Conservation (phyloP, 1,140 invertebrate species). For the Anastatus disparis region DNA sequence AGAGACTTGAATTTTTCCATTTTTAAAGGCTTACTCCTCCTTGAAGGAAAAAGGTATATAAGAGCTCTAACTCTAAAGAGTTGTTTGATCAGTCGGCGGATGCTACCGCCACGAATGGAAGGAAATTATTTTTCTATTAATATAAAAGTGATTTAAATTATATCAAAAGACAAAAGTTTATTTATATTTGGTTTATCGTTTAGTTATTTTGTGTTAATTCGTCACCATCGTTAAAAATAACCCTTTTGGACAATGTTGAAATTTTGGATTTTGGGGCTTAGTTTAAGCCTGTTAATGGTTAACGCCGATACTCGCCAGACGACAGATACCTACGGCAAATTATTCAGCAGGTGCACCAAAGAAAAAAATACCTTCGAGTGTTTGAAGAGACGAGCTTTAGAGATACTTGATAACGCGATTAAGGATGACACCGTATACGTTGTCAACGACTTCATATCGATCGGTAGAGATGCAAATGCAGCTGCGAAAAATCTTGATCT, state of each 20-base stretch:
- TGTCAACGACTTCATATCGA: conserved; percentile 69
- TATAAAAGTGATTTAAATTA: too few species aligned
- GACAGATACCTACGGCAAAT: conserved; percentile 51
- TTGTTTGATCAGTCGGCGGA: conserved; percentile 55
- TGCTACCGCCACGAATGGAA: conserved; percentile 18
- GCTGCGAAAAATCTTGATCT: conserved; percentile 20
- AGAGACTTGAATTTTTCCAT: too few species aligned
- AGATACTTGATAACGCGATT: conserved; percentile 68
- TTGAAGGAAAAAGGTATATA: too few species aligned
- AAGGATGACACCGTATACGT: conserved; percentile 69
- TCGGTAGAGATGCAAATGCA: conserved; percentile 62
- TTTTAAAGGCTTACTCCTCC: too few species aligned
- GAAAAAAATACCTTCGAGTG: conserved; percentile 68
- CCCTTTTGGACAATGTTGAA: conserved; percentile 30
- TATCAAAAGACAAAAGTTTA: too few species aligned
- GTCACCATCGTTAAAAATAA: background rate
- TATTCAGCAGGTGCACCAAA: conserved; percentile 59
- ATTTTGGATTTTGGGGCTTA: conserved; percentile 35
- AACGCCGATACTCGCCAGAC: conserved; percentile 40
- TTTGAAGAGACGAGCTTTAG: conserved; percentile 67
- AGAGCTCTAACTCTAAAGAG: conserved; percentile 44
- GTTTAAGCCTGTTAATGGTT: conserved; percentile 32
- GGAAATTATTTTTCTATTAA: too few species aligned
- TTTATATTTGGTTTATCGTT: too few species aligned
- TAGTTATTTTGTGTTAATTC: too few species aligned